Conservation (phyloP, 2,888 invertebrate species). For the Belgica antarctica region DNA sequence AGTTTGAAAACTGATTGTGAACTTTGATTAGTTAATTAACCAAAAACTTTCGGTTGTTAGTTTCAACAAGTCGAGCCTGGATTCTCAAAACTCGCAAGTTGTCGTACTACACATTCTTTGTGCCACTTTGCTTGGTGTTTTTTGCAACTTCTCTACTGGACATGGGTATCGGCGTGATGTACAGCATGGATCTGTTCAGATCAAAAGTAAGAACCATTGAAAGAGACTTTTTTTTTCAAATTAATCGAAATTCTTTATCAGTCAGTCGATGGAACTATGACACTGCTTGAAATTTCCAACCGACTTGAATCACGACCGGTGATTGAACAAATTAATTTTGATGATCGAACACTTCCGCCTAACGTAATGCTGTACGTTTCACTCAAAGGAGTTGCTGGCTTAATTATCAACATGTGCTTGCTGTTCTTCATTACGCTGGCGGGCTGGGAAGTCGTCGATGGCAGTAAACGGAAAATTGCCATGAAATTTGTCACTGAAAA, state of each 20-base stretch:
- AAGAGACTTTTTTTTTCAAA: not conserved
- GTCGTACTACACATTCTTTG: slow-evolving; percentile 3
- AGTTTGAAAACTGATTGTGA: not conserved
- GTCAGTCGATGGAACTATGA: slow-evolving; percentile 35
- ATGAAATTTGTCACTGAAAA: not conserved
- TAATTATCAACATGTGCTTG: not conserved
- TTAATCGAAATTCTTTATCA: not conserved
- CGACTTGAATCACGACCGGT: slow-evolving; percentile 21
- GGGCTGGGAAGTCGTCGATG: slow-evolving; percentile 40
- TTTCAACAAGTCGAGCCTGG: not conserved
- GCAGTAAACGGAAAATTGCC: not conserved
- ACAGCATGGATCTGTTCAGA: slow-evolving; percentile 27
- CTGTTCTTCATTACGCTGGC: slow-evolving; percentile 21
- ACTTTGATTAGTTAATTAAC: not conserved
- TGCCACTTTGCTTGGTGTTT: not conserved
- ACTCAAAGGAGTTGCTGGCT: not conserved
- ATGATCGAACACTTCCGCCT: not conserved
- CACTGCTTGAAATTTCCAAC: slow-evolving; percentile 34
- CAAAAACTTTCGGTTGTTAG: not conserved
- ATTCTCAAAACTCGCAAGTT: not conserved
- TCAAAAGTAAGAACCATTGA: not conserved
- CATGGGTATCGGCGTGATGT: not conserved
- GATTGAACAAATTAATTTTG: slow-evolving; percentile 28
- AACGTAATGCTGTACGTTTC: slow-evolving; percentile 21
- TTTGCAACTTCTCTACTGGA: not conserved